Conservation (phyloP, 2,797 vertebrate species). For the Otus scops region DNA sequence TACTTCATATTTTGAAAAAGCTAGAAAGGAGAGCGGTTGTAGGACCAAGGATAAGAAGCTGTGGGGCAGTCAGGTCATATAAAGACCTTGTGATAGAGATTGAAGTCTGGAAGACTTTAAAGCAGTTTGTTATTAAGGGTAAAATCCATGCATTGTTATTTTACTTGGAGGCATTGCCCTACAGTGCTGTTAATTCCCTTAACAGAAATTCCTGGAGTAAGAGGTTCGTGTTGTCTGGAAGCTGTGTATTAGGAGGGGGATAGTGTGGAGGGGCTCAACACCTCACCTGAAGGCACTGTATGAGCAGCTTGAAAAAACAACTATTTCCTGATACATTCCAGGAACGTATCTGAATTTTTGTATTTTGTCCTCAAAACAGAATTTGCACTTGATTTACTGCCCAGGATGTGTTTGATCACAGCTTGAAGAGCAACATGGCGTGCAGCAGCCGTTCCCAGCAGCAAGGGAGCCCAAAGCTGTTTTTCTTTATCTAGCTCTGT, state of each 20-base stretch:
- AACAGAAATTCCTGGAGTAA: neutral
- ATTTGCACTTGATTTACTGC: neutral
- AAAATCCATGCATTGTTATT: neutral
- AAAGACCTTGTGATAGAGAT: neutral
- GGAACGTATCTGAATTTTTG: neutral
- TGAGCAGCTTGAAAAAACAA: neutral
- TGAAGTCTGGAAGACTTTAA: neutral
- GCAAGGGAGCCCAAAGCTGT: neutral
- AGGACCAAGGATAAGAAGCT: neutral
- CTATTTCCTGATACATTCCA: neutral
- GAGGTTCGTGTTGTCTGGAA: neutral
- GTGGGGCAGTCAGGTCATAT: neutral
- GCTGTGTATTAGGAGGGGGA: neutral
- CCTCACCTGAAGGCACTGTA: accelerated
- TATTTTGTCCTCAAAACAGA: neutral
- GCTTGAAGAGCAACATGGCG: accelerated
- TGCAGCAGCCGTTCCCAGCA: neutral
- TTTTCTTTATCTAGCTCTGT: neutral
- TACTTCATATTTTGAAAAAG: neutral
- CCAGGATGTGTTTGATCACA: neutral
- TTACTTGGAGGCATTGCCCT: neutral
- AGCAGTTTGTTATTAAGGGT: neutral
- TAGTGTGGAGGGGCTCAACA: neutral
- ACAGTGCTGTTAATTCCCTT: neutral
- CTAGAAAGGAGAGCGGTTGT: neutral